Conservation (phyloP, 2,888 invertebrate species). For the Cheilosia vulpina region DNA sequence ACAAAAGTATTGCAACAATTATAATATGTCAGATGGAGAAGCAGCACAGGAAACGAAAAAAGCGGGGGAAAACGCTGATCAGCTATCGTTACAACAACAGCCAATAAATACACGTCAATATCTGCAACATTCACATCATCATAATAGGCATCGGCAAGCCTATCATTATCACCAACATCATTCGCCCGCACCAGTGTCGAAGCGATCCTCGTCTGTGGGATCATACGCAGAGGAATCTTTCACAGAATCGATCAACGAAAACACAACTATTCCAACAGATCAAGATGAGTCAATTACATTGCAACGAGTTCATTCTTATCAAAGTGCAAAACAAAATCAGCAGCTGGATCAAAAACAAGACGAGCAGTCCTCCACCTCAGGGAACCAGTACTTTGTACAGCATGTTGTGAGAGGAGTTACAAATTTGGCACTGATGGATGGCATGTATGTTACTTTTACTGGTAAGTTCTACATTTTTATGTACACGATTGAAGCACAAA, state of each 20-base stretch:
- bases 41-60: slow-evolving; percentile 64
- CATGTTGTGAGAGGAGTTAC: neutral
- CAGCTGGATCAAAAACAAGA: slow-evolving; percentile 1
- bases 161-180: slow-evolving; percentile 32
- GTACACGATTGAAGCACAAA: neutral
- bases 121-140: slow-evolving; percentile 26
- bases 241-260: slow-evolving; percentile 18
- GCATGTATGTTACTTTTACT: slow-evolving; percentile 45
- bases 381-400: slow-evolving; percentile 2
- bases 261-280: slow-evolving; percentile 10
- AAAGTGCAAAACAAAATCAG: slow-evolving; percentile 3
- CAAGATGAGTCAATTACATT: slow-evolving; percentile 5
- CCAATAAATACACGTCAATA: slow-evolving; percentile 1
- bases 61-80: slow-evolving; percentile 45
- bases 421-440: slow-evolving; percentile 40
- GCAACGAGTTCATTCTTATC: slow-evolving; percentile 21
- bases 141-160: slow-evolving; percentile 15
- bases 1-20: neutral
- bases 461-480: slow-evolving; percentile 19
- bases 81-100: neutral
- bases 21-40: slow-evolving; percentile 69
- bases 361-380: neutral
- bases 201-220: slow-evolving; percentile 24
- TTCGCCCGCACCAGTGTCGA: slow-evolving; percentile 20
- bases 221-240: slow-evolving; percentile 17